Evolutionary conservation across 2,888 invertebrate genomes (phyloP).

Genomic region (Agonopterix alstromeriana): DNA sequence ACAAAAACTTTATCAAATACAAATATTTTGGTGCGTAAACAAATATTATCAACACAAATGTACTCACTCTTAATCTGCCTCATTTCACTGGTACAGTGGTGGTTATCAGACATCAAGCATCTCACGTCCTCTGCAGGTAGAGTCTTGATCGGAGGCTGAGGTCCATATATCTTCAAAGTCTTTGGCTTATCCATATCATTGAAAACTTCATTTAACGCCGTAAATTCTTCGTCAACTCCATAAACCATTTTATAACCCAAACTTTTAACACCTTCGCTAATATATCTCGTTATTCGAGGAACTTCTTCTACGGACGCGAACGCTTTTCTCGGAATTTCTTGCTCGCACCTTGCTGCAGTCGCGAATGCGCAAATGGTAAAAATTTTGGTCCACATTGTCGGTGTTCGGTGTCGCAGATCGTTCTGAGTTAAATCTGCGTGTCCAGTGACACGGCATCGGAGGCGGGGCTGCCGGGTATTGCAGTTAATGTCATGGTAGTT

Average conservation of each 20-base stretch:
- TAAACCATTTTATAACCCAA: constrained; percentile 44
- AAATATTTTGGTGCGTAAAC: too few species aligned
- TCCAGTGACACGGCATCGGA: too few species aligned
- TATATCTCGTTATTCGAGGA: too few species aligned
- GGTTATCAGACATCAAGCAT: constrained; percentile 62
- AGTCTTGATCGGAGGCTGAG: constrained; percentile 37
- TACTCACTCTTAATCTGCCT: constrained; percentile 54
- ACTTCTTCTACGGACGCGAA: too few species aligned
- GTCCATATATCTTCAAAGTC: constrained; percentile 29
- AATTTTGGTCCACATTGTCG: constrained; percentile 32
- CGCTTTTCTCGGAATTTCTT: too few species aligned
- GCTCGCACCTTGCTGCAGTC: too few species aligned
- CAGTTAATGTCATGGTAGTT: too few species aligned
- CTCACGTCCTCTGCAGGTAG: constrained; percentile 53
- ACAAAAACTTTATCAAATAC: too few species aligned
- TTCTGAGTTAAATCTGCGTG: constrained; percentile 1
- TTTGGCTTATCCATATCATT: constrained; percentile 36
- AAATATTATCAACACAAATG: too few species aligned
- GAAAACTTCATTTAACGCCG: constrained; percentile 47
- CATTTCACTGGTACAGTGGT: constrained; percentile 56
- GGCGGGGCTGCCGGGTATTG: too few species aligned
- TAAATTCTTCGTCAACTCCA: constrained; percentile 47
- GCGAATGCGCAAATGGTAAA: constrained; percentile 12
- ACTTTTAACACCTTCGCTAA: constrained; percentile 31
- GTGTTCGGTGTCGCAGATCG: constrained; percentile 16